Evolutionary conservation across 2,888 invertebrate species (phyloP), one percentile per base, ranked within the genome.

Genomic region (Caradrina kadenii): DNA sequence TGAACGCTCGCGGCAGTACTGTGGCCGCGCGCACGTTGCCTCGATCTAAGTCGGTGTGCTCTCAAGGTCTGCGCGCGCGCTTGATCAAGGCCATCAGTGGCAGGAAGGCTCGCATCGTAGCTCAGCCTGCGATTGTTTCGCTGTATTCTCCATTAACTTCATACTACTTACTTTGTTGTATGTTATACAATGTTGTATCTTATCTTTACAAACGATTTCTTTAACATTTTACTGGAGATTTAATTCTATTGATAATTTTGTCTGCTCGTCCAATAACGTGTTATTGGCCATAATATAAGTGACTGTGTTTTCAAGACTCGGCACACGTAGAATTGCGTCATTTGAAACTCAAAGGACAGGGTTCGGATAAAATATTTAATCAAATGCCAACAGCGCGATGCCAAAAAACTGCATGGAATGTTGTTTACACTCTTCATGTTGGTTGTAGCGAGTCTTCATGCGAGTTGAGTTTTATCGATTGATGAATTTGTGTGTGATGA

Each of bases 41-140:
- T 85, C 88, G 86, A 79, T 87, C 86, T 77, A 62, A 81, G 76
- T 79, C 81, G 79, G 86, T 79, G 82, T 86, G 87, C 88, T 89
- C 88, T 92, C 95, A 95, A 95, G 95, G 95, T 93, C 92, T 90
- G 89, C 87, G 87, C 87, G 86, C 83, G 85, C 83, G 85, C 88
- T 79, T 82, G 89, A 91, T 92, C 94, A 94, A 95, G 94, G 95
- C 90, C 93, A 93, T 73, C 79, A 82, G 86, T 84, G 87, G 87
- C 87, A 87, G 90, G 90, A 92, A 91, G 86, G 82, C 86, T 86
- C 80, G 84, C 75, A 76, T 83, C 78, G 80, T 65, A 67, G 76
- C 82, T 45, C 39, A 56, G 63, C 31, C 50, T 83, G 76, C 73
- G 80, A 83, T 85, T 76, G 73, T 66, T 76, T 78, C 73, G 72